Base-by-base conservation (phyloP, 2,888 invertebrate genomes). In the Drosophila mettleri region DNA sequence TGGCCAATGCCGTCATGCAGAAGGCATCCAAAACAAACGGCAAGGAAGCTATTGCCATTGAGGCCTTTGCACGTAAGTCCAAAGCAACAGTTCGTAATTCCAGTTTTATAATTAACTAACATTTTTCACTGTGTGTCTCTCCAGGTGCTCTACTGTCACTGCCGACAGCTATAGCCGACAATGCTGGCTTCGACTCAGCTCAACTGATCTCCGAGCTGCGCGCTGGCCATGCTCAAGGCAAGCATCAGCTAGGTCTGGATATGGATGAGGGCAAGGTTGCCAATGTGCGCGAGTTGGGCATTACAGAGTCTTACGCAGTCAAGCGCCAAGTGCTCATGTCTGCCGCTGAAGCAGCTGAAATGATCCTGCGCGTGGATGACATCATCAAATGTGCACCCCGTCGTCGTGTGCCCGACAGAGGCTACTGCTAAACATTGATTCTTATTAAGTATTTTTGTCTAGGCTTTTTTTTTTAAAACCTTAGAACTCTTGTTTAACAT, bases 291-390 rank as follows among this genome's bases (percentile, higher is more conserved):
- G 94, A 94, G 49, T 93, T 98, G 69, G 99, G 99, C 46, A 96
- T 99, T 82, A 98, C 98, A 0, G 99, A 99, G 93, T 98, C 99
- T 0, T 98, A 96, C 93, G 97, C 97, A 31, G 99, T 99, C 8
- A 99, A 99, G 93, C 94, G 97, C 33, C 99, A 99, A 92, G 98
- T 99, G 51, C 93, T 99, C 58, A 90, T 98, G 68, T 98, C 98
- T 8, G 99, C 99, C 0, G 93, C 98, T 0, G 99, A 99, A 93
- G 99, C 99, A 0, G 99, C 99, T 0, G 99, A 99, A 93, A 98
- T 99, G 97, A 99, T 99, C 86, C 94, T 99, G 20, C 95, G 99
- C 59, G 99, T 99, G 1, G 99, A 99, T 93, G 96, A 98, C 93
- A 99, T 99, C 80, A 96, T 99, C 70, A 97, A 96, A 92, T 95